phyloP scores from a whole-genome alignment of 53 echinoderm and acorn worm genomes.

The Stichopus horrens region DNA sequence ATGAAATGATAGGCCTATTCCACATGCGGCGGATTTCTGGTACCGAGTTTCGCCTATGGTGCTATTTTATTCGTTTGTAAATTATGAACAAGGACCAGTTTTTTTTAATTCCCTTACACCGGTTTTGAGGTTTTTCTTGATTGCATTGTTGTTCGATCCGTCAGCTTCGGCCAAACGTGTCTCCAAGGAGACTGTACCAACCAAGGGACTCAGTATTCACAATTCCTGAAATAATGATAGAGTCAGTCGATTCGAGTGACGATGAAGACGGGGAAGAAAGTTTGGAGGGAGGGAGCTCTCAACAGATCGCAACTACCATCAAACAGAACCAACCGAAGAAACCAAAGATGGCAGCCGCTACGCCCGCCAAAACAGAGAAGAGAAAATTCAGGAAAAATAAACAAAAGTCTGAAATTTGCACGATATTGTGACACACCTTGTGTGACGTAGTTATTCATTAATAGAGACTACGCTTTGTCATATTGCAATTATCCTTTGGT shows the following conservation, averaged over 20 bases:
- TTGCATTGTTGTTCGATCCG: not conserved
- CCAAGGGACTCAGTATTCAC: not conserved
- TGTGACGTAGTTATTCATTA: no score
- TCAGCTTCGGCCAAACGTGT: slow-evolving; percentile 16
- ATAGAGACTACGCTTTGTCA: no score
- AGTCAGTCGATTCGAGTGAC: slow-evolving; percentile 27
- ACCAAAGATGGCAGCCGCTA: not conserved
- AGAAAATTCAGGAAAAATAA: not conserved
- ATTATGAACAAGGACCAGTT: no score
- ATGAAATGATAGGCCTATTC: no score
- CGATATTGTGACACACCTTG: not conserved
- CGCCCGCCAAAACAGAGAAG: slow-evolving; percentile 2
- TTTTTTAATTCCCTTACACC: no score
- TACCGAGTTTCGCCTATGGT: no score
- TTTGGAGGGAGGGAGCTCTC: no score
- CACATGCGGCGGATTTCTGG: no score
- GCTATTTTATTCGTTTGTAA: no score
- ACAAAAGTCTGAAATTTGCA: slow-evolving; percentile 5
- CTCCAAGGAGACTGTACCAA: slow-evolving; percentile 8
- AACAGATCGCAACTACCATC: not conserved
- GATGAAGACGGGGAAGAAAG: not conserved
- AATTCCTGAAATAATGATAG: slow-evolving; percentile 32
- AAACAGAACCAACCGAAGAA: not conserved
- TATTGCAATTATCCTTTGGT: no score
- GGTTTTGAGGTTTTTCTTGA: not conserved